Conservation (phyloP, 2,797 vertebrate genomes). For the Argentina silus region DNA sequence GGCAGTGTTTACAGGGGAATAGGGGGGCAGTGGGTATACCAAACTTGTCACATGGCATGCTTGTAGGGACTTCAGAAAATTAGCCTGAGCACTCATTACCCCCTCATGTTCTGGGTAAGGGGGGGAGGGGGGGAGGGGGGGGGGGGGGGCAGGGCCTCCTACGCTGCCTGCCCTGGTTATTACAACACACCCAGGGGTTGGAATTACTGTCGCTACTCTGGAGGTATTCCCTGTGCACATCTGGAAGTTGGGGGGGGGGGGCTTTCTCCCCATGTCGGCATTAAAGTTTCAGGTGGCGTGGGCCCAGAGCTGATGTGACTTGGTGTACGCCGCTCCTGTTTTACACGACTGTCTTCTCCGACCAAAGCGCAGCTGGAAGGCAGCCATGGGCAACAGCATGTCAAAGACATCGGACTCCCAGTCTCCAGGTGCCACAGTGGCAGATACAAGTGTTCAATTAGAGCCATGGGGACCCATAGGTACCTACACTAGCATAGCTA, state of each 20-base stretch:
- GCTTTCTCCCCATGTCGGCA: slow-evolving; percentile 63
- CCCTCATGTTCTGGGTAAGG: neutral
- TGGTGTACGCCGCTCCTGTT: slow-evolving; percentile 56
- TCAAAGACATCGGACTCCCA: slow-evolving; percentile 67
- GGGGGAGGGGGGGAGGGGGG: neutral
- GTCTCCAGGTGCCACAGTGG: slow-evolving; percentile 70
- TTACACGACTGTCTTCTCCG: slow-evolving; percentile 54
- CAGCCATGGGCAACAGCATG: slow-evolving; percentile 82
- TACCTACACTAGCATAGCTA: slow-evolving; percentile 59
- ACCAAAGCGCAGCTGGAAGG: slow-evolving; percentile 72
- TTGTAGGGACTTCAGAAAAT: too few species aligned
- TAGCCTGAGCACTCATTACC: neutral
- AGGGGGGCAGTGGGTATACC: neutral
- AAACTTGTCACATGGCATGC: neutral
- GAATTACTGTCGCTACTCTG: slow-evolving; percentile 47
- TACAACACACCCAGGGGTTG: slow-evolving; percentile 38
- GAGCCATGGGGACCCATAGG: slow-evolving; percentile 63
- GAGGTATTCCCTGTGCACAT: slow-evolving; percentile 62
- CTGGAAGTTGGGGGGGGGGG: slow-evolving; percentile 28
- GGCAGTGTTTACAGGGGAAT: slow-evolving; percentile 1
- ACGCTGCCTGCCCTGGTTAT: neutral
- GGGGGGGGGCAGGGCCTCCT: neutral
- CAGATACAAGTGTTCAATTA: slow-evolving; percentile 75
- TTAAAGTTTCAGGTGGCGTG: slow-evolving; percentile 81
- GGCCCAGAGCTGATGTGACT: slow-evolving; percentile 46